phyloP scores from a whole-genome alignment of 2,888 invertebrate genomes.

The Leucophenga maculata region DNA sequence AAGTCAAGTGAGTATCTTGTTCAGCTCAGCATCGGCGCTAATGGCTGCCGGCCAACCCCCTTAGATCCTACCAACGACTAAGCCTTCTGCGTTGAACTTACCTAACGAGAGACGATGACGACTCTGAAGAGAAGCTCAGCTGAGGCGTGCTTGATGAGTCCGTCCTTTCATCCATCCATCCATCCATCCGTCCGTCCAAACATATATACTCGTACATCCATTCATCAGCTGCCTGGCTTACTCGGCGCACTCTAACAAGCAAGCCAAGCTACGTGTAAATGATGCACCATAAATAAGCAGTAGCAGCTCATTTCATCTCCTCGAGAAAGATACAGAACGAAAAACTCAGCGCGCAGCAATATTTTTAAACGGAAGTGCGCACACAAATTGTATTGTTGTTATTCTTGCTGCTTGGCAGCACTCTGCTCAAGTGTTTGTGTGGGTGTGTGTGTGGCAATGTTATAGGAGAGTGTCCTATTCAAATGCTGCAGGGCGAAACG shows the following conservation, averaged over 20 bases:
- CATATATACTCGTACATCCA: too few relatives aligned
- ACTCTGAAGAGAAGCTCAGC: slow-evolving; percentile 1
- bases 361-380: slow-evolving; percentile 9
- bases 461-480: background rate
- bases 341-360: background rate
- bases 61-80: background rate
- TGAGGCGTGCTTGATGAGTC: too few relatives aligned
- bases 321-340: background rate
- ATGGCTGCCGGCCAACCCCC: background rate
- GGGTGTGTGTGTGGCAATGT: background rate
- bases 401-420: background rate
- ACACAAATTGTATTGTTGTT: slow-evolving; percentile 15
- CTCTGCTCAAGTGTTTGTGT: background rate
- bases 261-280: slow-evolving; percentile 14
- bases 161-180: background rate
- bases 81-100: background rate
- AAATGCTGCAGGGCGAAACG: too few relatives aligned
- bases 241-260: background rate
- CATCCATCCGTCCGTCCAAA: too few relatives aligned
- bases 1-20: slow-evolving; percentile 17
- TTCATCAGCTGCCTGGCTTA: too few relatives aligned
- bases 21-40: slow-evolving; percentile 10
- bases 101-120: background rate
- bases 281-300: slow-evolving; percentile 19
- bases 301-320: too few relatives aligned